These are phyloP conservation scores for Eristalinus sepulchralis DNA, from an alignment of 2,888 invertebrate genomes.

Conservation along the genomic window DNA sequence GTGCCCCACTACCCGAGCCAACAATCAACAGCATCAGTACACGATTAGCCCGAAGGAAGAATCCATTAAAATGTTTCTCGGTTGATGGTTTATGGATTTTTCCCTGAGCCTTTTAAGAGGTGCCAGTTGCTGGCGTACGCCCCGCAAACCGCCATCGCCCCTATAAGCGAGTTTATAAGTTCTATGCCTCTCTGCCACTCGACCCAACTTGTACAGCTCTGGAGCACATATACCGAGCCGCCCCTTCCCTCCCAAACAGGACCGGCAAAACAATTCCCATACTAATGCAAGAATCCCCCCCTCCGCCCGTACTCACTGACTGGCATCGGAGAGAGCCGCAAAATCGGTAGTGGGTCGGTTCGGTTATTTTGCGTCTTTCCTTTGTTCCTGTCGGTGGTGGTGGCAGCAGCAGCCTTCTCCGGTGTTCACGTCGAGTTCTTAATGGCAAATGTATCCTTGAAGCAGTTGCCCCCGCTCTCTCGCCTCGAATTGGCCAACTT, in stretches of 20 bases:
- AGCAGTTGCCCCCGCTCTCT: constrained; percentile 29
- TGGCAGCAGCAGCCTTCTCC: neutral
- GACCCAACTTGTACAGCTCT: constrained; percentile 34
- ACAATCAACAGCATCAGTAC: constrained; percentile 8
- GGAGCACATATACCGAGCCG: neutral
- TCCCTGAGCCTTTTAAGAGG: constrained; percentile 15
- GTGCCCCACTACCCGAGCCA: neutral
- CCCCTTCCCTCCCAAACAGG: neutral
- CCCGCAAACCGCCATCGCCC: neutral
- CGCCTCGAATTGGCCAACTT: constrained; percentile 37
- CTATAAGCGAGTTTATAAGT: constrained; percentile 3
- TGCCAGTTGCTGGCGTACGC: constrained; percentile 8
- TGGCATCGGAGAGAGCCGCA: neutral
- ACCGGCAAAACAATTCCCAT: constrained; percentile 8
- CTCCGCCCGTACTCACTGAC: neutral
- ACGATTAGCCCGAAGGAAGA: constrained; percentile 56
- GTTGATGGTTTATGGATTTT: constrained; percentile 64
- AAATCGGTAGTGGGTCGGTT: neutral
- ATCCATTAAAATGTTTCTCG: constrained; percentile 64
- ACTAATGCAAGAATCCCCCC: neutral
- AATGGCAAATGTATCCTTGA: constrained; percentile 56
- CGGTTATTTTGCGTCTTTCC: neutral
- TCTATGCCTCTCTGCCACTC: constrained; percentile 17
- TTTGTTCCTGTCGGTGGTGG: neutral
- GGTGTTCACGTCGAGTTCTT: constrained; percentile 39